Base-by-base conservation (phyloP, 2,888 invertebrate species). In the Melolontha melolontha region DNA sequence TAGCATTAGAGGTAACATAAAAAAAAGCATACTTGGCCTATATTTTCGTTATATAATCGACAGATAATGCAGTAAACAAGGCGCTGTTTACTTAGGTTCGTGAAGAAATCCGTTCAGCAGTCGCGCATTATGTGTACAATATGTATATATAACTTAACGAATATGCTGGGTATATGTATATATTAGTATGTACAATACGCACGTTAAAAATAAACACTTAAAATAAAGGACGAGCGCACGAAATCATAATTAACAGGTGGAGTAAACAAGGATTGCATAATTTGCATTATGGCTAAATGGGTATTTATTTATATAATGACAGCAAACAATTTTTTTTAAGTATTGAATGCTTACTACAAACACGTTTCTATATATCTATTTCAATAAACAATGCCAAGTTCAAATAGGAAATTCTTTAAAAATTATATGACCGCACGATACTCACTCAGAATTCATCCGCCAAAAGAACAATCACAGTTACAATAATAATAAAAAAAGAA, bases 331-430 rank as follows among this genome's bases (percentile, higher is more conserved):
- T 6, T 50, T 50, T 22, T 11, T 50, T 34, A 34, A 34, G 1
- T 34, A 34, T 34, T 34, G 5, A 34, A 34, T 34, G 34, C 34
- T 34, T 34, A 8, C 34, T 6, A 34, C 6, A 34, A 34, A 34
- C 34, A 17, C 5, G 50, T 50, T 22, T 50, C 1, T 50, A n/a
- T 29, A 66, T 50, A 66, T 66, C 41, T 59, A 39, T 47, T 44
- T 17, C 44, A 57, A 47, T 49, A 29, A 27, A 50, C 67, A 63
- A 64, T 55, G 55, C 64, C 68, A 68, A 68, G 63, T 62, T 55
- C 64, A 27, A 39, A 47, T 14, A 12, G 44, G 42, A 51, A 27
- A 22, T 51, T 29, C 64, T 29, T 52, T 42, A 40, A 17, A 12
- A 54, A 54, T 11, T 2, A 1, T 8, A 40, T 12, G 27, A 29